Percentiles rank a stretch among this genome's conserved stretches.
These are phyloP conservation scores for Mythimna ferrago DNA, from an alignment of 2,888 invertebrate species.

Conservation along the genomic window DNA sequence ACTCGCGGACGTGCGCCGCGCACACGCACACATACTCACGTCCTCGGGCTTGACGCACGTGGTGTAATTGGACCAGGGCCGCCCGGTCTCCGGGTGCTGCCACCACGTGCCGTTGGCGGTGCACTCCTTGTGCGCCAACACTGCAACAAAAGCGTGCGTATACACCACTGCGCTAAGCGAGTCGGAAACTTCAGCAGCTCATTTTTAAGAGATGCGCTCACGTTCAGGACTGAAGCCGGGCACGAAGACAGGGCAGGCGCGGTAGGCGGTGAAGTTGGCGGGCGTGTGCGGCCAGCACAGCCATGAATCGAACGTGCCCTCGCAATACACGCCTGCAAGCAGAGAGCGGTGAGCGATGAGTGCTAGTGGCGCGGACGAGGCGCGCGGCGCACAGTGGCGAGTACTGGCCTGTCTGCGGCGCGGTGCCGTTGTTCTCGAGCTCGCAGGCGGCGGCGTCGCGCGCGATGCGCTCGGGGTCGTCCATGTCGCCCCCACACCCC, in stretches of 20 bases:
- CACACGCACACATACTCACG: slow-evolving; percentile 85
- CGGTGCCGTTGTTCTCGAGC: slow-evolving; percentile 72
- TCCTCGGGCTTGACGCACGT: slow-evolving; percentile 93
- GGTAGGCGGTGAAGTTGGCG: slow-evolving; percentile 92
- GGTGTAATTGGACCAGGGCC: slow-evolving; percentile 97
- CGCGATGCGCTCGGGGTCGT: slow-evolving; percentile 80
- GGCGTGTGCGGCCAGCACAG: slow-evolving; percentile 94
- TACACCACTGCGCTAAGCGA: slow-evolving; percentile 1
- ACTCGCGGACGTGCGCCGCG: neutral
- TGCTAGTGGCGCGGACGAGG: neutral
- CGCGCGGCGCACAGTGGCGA: slow-evolving; percentile 68
- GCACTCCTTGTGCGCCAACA: slow-evolving; percentile 95
- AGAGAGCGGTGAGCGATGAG: slow-evolving; percentile 2
- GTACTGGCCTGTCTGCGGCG: slow-evolving; percentile 71
- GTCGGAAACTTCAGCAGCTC: too few relatives aligned
- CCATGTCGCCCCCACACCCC: slow-evolving; percentile 68
- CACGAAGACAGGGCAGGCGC: slow-evolving; percentile 94
- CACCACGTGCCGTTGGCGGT: slow-evolving; percentile 95
- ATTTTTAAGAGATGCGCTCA: slow-evolving; percentile 81
- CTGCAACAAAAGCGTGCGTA: slow-evolving; percentile 83
- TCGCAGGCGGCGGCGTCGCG: slow-evolving; percentile 77
- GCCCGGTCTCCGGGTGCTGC: slow-evolving; percentile 94
- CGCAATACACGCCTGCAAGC: slow-evolving; percentile 91
- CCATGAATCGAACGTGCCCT: slow-evolving; percentile 95
- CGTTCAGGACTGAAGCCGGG: slow-evolving; percentile 94